Percentiles rank a stretch among this genome's conserved stretches.
These are phyloP conservation scores for Harmothoe impar DNA, from an alignment of 2,888 invertebrate species.

Conservation along the genomic window DNA sequence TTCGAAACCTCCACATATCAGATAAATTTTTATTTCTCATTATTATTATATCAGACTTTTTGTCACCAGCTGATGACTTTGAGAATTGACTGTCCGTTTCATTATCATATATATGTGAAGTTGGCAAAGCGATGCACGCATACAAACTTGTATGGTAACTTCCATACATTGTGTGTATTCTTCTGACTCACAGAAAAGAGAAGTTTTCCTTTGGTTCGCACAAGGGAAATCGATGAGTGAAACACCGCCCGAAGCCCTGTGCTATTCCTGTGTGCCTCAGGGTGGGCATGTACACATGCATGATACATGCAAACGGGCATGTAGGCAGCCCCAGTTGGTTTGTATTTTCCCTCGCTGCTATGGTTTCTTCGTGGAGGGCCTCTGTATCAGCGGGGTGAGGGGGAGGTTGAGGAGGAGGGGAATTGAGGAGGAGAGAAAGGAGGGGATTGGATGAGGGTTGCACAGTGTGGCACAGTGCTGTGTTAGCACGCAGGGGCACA, in stretches of 20 bases:
- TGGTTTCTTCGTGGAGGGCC: neutral
- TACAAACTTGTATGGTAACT: too few species aligned
- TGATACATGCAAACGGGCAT: neutral
- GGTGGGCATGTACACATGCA: too few species aligned
- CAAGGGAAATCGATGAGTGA: neutral
- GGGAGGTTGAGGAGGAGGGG: neutral
- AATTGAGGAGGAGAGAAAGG: too few species aligned
- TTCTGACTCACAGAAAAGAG: neutral
- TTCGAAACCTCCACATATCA: too few species aligned
- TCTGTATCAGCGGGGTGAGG: neutral
- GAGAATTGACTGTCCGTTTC: too few species aligned
- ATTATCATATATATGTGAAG: too few species aligned
- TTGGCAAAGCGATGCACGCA: too few species aligned
- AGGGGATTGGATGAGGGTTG: neutral
- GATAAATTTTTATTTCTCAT: too few species aligned
- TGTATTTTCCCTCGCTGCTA: neutral
- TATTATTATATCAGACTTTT: too few species aligned
- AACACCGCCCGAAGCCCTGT: neutral
- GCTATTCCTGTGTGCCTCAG: neutral
- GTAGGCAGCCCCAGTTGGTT: neutral
- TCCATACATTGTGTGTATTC: too few species aligned
- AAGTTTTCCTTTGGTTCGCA: neutral
- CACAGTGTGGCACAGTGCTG: neutral
- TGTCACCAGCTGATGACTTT: too few species aligned
- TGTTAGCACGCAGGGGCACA: neutral